These are phyloP conservation scores for Pygmarrhopalites habei DNA, from an alignment of 1,140 invertebrate species.

Conservation along the genomic window DNA sequence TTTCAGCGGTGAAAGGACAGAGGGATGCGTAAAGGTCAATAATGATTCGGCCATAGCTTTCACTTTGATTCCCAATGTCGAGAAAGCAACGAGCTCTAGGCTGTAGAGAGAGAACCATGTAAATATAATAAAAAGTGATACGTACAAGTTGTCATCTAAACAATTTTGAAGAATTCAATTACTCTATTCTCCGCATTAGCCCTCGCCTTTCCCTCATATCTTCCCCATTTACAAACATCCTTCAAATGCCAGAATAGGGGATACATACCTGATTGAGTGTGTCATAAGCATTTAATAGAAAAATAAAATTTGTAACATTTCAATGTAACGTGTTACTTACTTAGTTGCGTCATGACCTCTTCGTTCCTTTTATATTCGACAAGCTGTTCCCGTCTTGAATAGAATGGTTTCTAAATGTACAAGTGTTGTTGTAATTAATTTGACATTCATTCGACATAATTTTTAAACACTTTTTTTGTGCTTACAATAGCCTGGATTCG, in stretches of 20 bases:
- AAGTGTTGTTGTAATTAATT: too few relatives aligned
- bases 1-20: slow-evolving; percentile 92
- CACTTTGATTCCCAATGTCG: slow-evolving; percentile 43
- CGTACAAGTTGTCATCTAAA: too few relatives aligned
- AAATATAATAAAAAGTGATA: too few relatives aligned
- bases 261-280: too few relatives aligned
- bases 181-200: slow-evolving; percentile 12
- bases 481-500: slow-evolving; percentile 22
- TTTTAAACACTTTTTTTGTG: too few relatives aligned
- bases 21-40: slow-evolving; percentile 82
- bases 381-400: slow-evolving; percentile 18
- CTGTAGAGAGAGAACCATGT: too few relatives aligned
- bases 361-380: slow-evolving; percentile 23
- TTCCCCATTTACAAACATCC: slow-evolving; percentile 13
- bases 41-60: slow-evolving; percentile 72
- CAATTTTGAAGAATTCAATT: too few relatives aligned
- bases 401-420: slow-evolving; percentile 21
- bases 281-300: too few relatives aligned
- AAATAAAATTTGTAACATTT: too few relatives aligned
- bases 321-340: too few relatives aligned
- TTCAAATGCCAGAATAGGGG: slow-evolving; percentile 31
- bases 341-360: slow-evolving; percentile 17
- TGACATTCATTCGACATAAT: too few relatives aligned
- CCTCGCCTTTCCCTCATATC: background rate
- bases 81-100: slow-evolving; percentile 19